phyloP scores from a whole-genome alignment of 1,140 invertebrate genomes.

The Cyrtorhinus lividipennis region DNA sequence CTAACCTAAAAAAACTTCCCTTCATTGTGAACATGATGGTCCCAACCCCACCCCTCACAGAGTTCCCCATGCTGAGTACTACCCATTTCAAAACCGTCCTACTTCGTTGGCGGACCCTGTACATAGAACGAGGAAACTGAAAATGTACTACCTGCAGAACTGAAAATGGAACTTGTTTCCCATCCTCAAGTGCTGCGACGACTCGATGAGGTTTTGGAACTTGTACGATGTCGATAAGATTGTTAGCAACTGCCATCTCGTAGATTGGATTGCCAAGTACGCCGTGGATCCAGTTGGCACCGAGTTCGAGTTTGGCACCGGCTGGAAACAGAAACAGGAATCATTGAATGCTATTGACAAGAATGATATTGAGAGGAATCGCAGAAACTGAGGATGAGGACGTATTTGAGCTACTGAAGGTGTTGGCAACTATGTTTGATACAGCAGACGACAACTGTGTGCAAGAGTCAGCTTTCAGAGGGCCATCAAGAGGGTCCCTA shows the following conservation, averaged over 20 bases:
- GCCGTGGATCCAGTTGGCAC: slow-evolving; percentile 89
- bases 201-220: slow-evolving; percentile 72
- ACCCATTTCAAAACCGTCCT: too few species aligned
- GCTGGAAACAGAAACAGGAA: slow-evolving; percentile 30
- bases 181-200: slow-evolving; percentile 70
- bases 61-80: too few species aligned
- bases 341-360: slow-evolving; percentile 3
- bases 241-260: slow-evolving; percentile 67
- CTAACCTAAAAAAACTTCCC: too few species aligned
- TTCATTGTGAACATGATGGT: too few species aligned
- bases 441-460: too few species aligned
- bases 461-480: too few species aligned
- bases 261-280: slow-evolving; percentile 73
- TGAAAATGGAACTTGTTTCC: slow-evolving; percentile 66
- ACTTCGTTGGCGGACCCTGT: too few species aligned
- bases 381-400: not conserved
- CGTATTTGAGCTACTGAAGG: not conserved
- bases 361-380: not conserved
- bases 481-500: too few species aligned
- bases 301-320: slow-evolving; percentile 54
- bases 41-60: too few species aligned
- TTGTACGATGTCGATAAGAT: slow-evolving; percentile 65
- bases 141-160: slow-evolving; percentile 58
- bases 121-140: too few species aligned
- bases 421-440: not conserved